Evolutionary conservation across 2,888 invertebrate genomes (phyloP).

Genomic region (Lottia gigantea): DNA sequence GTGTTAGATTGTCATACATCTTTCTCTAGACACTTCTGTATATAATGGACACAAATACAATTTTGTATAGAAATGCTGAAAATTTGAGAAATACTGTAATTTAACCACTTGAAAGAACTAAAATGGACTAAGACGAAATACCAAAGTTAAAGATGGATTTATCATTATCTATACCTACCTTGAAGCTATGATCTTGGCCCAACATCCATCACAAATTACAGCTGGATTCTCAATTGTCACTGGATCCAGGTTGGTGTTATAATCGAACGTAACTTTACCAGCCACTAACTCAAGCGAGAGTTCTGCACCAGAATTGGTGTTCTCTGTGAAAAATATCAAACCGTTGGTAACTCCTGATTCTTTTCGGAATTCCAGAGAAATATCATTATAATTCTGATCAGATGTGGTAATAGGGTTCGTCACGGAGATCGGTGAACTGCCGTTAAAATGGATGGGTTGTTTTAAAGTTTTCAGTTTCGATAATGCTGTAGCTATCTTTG

Average conservation of each 20-base stretch:
- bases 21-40: too few species aligned
- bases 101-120: too few species aligned
- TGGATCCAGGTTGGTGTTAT: slow-evolving; percentile 28
- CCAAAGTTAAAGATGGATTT: neutral
- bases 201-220: slow-evolving; percentile 32
- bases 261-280: slow-evolving; percentile 38
- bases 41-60: too few species aligned
- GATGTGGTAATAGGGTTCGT: slow-evolving; percentile 25
- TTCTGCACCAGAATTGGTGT: slow-evolving; percentile 20
- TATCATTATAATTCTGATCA: slow-evolving; percentile 28
- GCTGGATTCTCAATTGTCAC: slow-evolving; percentile 24
- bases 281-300: slow-evolving; percentile 36
- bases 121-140: too few species aligned
- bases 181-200: slow-evolving; percentile 43
- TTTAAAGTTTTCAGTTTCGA: slow-evolving; percentile 29
- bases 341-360: slow-evolving; percentile 22
- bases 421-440: slow-evolving; percentile 24
- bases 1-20: too few species aligned
- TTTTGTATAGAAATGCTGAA: too few species aligned
- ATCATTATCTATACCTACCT: slow-evolving; percentile 33
- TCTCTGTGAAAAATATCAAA: slow-evolving; percentile 43
- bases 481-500: slow-evolving; percentile 29
- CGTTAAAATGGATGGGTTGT: slow-evolving; percentile 42
- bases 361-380: slow-evolving; percentile 36
- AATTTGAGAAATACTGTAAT: too few species aligned